Percentiles rank a stretch among this genome's conserved stretches.
Evolutionary conservation across 1,140 invertebrate genomes (phyloP).

Genomic region (Trichomalopsis sarcophagae): DNA sequence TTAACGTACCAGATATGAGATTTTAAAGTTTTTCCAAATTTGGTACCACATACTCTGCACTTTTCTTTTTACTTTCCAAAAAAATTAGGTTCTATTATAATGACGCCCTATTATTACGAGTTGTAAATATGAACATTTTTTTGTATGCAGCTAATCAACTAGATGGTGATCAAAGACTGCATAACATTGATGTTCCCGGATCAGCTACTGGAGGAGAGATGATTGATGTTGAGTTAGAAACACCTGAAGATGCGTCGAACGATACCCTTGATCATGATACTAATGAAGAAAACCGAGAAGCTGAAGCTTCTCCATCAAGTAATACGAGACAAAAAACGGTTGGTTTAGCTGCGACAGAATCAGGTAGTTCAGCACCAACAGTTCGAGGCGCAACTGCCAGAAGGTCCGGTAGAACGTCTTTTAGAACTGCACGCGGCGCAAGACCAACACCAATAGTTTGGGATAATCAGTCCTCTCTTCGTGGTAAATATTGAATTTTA

Average conservation of each 20-base stretch:
- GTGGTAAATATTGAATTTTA: slow-evolving; percentile 47
- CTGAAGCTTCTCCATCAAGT: slow-evolving; percentile 77
- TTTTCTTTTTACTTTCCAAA: no score
- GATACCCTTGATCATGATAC: slow-evolving; percentile 52
- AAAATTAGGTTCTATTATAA: no score
- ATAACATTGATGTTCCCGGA: slow-evolving; percentile 70
- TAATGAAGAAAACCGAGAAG: slow-evolving; percentile 73
- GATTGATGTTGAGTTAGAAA: slow-evolving; percentile 66
- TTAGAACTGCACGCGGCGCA: slow-evolving; percentile 52
- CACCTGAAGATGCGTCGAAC: slow-evolving; percentile 56
- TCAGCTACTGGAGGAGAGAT: slow-evolving; percentile 65
- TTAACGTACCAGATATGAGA: no score
- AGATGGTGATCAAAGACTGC: slow-evolving; percentile 57
- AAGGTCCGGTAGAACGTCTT: slow-evolving; percentile 52
- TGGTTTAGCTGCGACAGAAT: slow-evolving; percentile 43
- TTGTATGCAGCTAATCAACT: slow-evolving; percentile 1
- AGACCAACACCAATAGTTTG: slow-evolving; percentile 72
- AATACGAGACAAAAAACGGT: slow-evolving; percentile 60
- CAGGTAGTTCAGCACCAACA: slow-evolving; percentile 41
- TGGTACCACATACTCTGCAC: no score
- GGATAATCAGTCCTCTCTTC: slow-evolving; percentile 55
- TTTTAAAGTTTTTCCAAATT: no score
- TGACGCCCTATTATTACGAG: no score
- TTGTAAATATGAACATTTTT: neutral
- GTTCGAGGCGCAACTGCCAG: slow-evolving; percentile 60